Base-by-base conservation (phyloP, 2,888 invertebrate species). In the Operophtera brumata region DNA sequence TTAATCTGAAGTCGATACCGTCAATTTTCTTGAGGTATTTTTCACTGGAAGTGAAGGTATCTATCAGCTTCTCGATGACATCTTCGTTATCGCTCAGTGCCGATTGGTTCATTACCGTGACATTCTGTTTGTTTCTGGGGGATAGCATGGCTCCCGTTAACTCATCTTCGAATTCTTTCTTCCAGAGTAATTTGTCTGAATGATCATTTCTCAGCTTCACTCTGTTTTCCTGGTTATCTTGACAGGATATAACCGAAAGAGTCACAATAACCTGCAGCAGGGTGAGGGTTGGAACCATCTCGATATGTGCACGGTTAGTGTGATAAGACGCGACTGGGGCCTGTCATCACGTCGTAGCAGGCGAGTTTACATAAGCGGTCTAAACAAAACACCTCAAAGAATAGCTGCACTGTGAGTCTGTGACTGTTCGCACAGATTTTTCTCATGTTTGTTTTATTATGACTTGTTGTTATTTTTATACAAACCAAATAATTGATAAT, bases 1-100 rank as follows among this genome's bases (percentile, higher is more conserved):
- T 90, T 14, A 90, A 64, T 70, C 82, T 73, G 52, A 82, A 90
- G 60, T 87, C 85, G 49, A 90, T 86, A 59, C 79, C 82, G 32
- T 90, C 89, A n/a, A 90, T 75, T 70, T 86, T 88, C 56, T 89
- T 88, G 2, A 90, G 72, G 66, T 86, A 89, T 57, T 82, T 87
- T 65, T 89, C 90, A 62, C 84, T 87, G 3, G 85, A 78, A 1
- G 86, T 81, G 25, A 91, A 78, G 1, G 80, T 78, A 6, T 90
- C 87, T 77, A 90, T 73, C 2, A 91, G 64, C 56, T 82, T 86
- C 25, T 90, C 87, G 1, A 88, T 64, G 0, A 90, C 84, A 5
- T 70, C 74, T 5, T 88, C 88, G 57, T 78, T 83, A n/a, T 89
- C 86, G 1, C 70, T 61, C 44, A 53, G 11, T 0, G 60, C 36